Evolutionary conservation across 2,113 vertebrate genomes (phyloP).

Genomic region (Chunga burmeisteri): DNA sequence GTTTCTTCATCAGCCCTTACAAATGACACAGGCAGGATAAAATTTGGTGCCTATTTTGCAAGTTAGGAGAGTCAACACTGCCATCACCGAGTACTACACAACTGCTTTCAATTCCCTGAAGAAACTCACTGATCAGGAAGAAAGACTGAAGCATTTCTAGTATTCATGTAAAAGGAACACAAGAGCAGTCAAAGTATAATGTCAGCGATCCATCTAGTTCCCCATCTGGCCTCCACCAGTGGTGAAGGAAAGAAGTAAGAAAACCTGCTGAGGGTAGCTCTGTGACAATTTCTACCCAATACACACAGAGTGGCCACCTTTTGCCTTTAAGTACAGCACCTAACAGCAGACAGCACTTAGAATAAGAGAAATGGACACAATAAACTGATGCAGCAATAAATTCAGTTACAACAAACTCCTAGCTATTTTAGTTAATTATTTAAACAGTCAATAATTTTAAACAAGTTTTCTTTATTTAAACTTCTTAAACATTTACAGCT

Average conservation of each 20-base stretch:
- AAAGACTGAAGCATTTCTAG: constrained; percentile 16
- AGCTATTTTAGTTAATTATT: not conserved
- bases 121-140: not conserved
- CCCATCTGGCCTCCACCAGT: not conserved
- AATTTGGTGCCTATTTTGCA: not conserved
- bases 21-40: not conserved
- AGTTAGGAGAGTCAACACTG: not conserved
- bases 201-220: not conserved
- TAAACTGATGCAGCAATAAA: not conserved
- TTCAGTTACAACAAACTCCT: not conserved
- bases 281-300: not conserved
- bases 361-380: not conserved
- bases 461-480: too few relatives aligned
- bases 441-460: not conserved
- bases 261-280: not conserved
- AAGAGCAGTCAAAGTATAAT: not conserved
- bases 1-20: not conserved
- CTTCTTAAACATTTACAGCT: not conserved
- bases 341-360: not conserved
- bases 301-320: not conserved
- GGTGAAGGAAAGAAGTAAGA: not conserved
- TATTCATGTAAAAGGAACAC: not conserved
- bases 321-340: not conserved
- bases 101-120: constrained; percentile 15
- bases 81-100: not conserved